phyloP scores from a whole-genome alignment of 1,140 invertebrate genomes.

The Neotoxoptera formosana region DNA sequence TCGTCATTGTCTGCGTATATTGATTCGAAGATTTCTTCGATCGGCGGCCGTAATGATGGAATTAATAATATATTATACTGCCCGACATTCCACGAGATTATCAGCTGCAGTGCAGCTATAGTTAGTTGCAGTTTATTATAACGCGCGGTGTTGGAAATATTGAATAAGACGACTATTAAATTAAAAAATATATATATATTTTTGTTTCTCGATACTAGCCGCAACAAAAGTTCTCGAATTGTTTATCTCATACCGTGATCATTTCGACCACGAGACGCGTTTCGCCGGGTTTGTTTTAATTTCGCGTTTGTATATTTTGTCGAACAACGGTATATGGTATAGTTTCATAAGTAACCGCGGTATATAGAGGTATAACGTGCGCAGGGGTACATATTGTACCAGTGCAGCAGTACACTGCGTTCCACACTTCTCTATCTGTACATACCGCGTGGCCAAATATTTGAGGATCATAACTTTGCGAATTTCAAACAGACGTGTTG shows the following conservation, averaged over 20 bases:
- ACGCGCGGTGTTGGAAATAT: background rate
- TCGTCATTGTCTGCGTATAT: background rate
- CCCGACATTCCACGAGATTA: background rate
- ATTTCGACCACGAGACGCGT: background rate
- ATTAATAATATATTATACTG: background rate
- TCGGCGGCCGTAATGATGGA: background rate
- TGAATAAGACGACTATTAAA: too few species aligned
- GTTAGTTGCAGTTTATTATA: background rate
- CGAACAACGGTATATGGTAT: background rate
- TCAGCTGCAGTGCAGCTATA: background rate
- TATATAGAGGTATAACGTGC: background rate
- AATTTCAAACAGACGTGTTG: background rate
- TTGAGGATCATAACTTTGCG: slow-evolving; percentile 22
- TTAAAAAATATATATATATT: too few species aligned
- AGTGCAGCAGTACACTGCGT: background rate
- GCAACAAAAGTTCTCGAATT: background rate
- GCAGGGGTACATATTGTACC: background rate
- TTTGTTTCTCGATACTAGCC: too few species aligned
- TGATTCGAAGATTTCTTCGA: background rate
- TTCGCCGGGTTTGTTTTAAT: background rate
- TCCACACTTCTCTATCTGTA: background rate
- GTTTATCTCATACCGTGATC: background rate
- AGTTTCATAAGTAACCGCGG: background rate
- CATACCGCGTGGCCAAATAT: background rate
- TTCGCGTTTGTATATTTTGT: background rate